Base-by-base conservation (phyloP, 2,797 vertebrate species). In the Pitangus sulphuratus region DNA sequence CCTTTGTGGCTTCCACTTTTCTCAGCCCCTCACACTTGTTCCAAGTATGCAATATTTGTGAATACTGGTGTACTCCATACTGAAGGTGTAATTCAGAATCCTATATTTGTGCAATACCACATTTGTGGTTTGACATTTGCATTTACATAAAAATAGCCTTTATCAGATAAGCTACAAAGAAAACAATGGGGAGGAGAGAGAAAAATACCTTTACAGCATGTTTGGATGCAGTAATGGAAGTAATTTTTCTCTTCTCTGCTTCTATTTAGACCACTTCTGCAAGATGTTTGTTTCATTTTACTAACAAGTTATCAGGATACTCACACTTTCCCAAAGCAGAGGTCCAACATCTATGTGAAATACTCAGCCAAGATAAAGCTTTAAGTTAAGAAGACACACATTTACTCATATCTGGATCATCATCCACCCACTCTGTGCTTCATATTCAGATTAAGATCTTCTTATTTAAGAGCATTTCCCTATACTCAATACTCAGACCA, bases 171-270 rank as follows among this genome's bases (percentile, higher is more conserved):
- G 30, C 8, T 60, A 81, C 4, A 33, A 62, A n/a, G 40, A 84
- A 77, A 78, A 84, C 6, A 68, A 44, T 1, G 1, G 7, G 5
- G 15, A 2, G 2, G 12, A 17, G 39, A 74, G 5, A 61, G 1
- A 61, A 79, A 71, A 12, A 48, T 37, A 42, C 0, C 70, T 62
- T 74, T 77, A 33, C 21, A 71, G 60, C 5, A 56, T 12, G 30
- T 64, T 75, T 48, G 57, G n/a, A 75, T 26, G 66, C 2, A 66
- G 25, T 18, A 83, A 82, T 1, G 6, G 2, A 84, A 76, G 19
- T 31, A 68, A 15, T 60, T 68, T 53, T 83, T 68, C 21, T 68
- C 33, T 57, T 56, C 45, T 35, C 31, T 72, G n/a, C 31, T 83
- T 90, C 31, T 65, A 15, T 31, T 88, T 65, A 50, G 72, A 60